phyloP scores from a whole-genome alignment of 2,888 invertebrate species.

The Lasioglossum calceatum region DNA sequence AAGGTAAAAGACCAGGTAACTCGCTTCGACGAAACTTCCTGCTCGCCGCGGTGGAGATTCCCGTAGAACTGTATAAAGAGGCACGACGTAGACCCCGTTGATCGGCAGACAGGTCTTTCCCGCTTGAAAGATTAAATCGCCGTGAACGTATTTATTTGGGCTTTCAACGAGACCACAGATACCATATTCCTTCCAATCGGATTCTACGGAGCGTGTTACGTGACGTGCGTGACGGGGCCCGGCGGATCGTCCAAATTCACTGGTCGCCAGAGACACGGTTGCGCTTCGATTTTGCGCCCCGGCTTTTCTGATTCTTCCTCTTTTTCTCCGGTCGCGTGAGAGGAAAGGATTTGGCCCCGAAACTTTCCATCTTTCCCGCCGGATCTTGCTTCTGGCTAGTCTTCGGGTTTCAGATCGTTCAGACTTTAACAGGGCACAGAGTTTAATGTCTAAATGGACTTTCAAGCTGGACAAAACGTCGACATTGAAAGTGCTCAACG shows the following conservation, averaged over 20 bases:
- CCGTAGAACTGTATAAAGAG: slow-evolving; percentile 27
- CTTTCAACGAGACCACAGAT: slow-evolving; percentile 45
- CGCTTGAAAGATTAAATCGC: slow-evolving; percentile 56
- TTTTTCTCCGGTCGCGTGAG: neutral
- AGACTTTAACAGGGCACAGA: neutral
- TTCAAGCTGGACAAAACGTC: too few relatives aligned
- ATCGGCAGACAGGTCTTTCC: slow-evolving; percentile 27
- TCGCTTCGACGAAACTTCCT: slow-evolving; percentile 70
- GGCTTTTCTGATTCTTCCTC: neutral
- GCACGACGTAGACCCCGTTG: slow-evolving; percentile 21
- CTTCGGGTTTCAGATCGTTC: neutral
- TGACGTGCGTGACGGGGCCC: neutral
- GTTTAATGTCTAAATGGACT: too few relatives aligned
- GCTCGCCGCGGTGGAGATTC: slow-evolving; percentile 10
- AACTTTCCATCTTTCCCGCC: neutral
- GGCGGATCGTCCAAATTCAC: neutral
- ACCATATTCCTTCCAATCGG: slow-evolving; percentile 40
- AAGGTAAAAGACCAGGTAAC: slow-evolving; percentile 77
- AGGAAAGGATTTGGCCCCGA: neutral
- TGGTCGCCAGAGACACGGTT: neutral
- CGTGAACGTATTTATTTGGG: slow-evolving; percentile 62
- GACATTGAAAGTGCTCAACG: too few relatives aligned
- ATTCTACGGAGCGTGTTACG: slow-evolving; percentile 20
- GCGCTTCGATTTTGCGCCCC: neutral
- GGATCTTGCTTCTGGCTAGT: neutral